Base-by-base conservation (phyloP, 23 tunicate genomes). In the Botrylloides violaceus region DNA sequence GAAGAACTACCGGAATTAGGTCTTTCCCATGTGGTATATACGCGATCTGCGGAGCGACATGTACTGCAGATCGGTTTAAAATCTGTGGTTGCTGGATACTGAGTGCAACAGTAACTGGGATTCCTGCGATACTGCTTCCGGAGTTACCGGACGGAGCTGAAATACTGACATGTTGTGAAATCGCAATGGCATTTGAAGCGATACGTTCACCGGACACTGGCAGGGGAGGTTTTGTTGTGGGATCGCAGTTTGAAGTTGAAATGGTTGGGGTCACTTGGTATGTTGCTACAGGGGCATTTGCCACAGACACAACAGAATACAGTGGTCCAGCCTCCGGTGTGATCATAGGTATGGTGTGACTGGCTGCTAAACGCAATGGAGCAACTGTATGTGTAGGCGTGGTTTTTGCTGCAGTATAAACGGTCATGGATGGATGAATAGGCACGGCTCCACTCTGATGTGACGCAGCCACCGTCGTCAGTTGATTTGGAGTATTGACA, bases 341-440 rank as follows among this genome's bases (percentile, higher is more conserved):
- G 4, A 9, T 15, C 4, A 31, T 27, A 7, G 70, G 36, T 3
- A 63, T 34, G 28, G 18, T 26, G 32, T 31, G 32, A 28, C 29
- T 63, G 23, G 35, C 29, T 21, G 33, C 35, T 21, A 63, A 25
- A 19, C 29, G 70, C 29, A 63, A 31, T 3, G 70, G 70, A 12
- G 70, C 70, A 9, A 63, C 70, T 26, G 70, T 63, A 28, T 63
- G 32, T 6, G 70, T 63, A 31, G 70, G 70, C 6, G 70, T 33
- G 26, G 70, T 4, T 21, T 63, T 9, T 47, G 12, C 18, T 58
- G 62, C 26, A 4, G 12, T 9, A 4, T 58, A 23, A 4, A 58
- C 12, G 26, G 23, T n/a, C n/a, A n/a, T n/a, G n/a, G n/a, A n/a
- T n/a, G n/a, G n/a, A n/a, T n/a, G n/a, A n/a, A n/a, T n/a, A n/a